phyloP scores from a whole-genome alignment of 1,140 invertebrate species.

The Drosophila serrata region DNA sequence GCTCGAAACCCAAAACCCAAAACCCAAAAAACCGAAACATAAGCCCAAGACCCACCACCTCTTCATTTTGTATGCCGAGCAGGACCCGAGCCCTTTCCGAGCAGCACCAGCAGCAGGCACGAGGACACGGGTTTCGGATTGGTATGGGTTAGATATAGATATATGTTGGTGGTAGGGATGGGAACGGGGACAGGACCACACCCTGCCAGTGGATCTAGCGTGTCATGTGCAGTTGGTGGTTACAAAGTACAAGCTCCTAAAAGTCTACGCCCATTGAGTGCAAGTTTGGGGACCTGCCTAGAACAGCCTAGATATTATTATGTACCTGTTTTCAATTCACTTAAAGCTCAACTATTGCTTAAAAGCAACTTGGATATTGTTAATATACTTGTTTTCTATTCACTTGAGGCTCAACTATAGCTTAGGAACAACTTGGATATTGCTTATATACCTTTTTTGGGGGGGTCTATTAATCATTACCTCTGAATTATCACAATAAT shows the following conservation, averaged over 20 bases:
- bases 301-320: neutral
- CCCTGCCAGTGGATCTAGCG: constrained; percentile 28
- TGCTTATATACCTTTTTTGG: neutral
- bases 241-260: neutral
- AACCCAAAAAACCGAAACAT: constrained; percentile 13
- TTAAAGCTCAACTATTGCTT: neutral
- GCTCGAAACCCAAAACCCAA: constrained; percentile 4
- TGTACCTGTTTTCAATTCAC: neutral
- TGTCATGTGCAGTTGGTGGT: constrained; percentile 12
- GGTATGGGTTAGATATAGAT: constrained; percentile 1
- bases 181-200: constrained; percentile 16
- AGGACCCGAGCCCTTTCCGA: constrained; percentile 1
- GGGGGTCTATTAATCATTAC: neutral
- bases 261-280: neutral
- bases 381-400: neutral
- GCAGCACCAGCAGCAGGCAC: constrained; percentile 5
- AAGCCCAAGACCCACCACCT: constrained; percentile 10
- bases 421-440: neutral
- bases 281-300: neutral
- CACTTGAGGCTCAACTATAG: neutral
- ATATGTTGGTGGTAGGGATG: neutral
- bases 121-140: constrained; percentile 8
- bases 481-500: neutral
- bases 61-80: neutral
- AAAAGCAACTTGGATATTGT: neutral